A percentile compares a stretch with the other conserved stretches of the same genome.
Conservation (phyloP, 2,797 vertebrate genomes). For the Potorous gilbertii region DNA sequence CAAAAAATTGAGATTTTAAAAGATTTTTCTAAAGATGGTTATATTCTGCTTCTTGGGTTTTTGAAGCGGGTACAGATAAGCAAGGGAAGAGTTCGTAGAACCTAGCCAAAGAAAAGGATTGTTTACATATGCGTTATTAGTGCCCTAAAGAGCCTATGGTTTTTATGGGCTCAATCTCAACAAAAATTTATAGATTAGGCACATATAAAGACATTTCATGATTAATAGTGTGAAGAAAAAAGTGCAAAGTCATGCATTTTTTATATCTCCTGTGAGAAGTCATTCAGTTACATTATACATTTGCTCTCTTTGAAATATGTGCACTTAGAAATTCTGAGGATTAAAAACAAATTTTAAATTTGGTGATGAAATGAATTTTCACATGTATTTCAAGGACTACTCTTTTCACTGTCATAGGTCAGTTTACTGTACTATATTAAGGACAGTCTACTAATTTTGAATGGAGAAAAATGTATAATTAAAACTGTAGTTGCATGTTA, state of each 20-base stretch:
- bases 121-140: not conserved
- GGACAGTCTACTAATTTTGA: constrained; percentile 34
- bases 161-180: not conserved
- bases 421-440: not conserved
- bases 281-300: not conserved
- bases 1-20: not conserved
- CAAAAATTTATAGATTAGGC: not conserved
- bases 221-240: not conserved
- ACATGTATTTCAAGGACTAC: constrained; percentile 28
- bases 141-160: not conserved
- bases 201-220: not conserved
- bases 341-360: constrained; percentile 16
- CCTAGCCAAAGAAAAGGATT: not conserved
- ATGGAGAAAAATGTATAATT: constrained; percentile 23
- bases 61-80: not conserved
- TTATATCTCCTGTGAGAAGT: not conserved
- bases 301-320: constrained; percentile 17
- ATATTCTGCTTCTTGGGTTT: not conserved
- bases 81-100: not conserved
- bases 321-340: constrained; percentile 34
- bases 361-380: not conserved
- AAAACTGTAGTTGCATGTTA: constrained; percentile 51
- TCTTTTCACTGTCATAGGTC: not conserved
- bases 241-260: not conserved
- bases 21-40: not conserved